Base-by-base conservation (phyloP, 2,113 vertebrate species). In the Larimichthys crocea region DNA sequence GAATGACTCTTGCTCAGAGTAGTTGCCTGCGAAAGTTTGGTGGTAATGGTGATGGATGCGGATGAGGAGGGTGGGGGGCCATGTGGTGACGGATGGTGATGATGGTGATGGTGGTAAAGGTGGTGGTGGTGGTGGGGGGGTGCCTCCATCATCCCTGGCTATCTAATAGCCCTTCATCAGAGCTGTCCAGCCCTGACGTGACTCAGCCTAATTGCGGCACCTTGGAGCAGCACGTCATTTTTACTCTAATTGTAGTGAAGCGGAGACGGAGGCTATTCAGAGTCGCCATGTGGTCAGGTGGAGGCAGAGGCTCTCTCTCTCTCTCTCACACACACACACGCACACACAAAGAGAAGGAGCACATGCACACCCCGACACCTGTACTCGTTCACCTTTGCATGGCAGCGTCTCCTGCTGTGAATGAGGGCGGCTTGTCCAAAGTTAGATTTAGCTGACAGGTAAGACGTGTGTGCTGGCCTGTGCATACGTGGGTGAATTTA, bases 161-260 rank as follows among this genome's bases (percentile, higher is more conserved):
- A 71, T 87, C 74, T 92, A 88, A 91, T 77, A 86, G 87, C 84
- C 86, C 80, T 87, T 86, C 87, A 90, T 89, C 83, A 87, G 76
- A 85, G 71, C 87, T 71, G 64, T 80, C 87, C 85, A 57, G 56
- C 50, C 2, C 66, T 81, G 87, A 89, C 78, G 82, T 84, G 84
- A 86, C 86, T 90, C 89, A 74, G 80, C 74, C 83, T 92, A 92
- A 92, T 92, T 91, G 91, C 82, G 53, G 84, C 17, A 69, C 91
- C 91, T 91, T 80, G 53, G 79, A 92, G 86, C 88, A 60, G 82
- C 56, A 66, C 80, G 64, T 73, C 61, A 79, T 86, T 89, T 90
- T 86, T 68, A 42, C 82, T 86, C 72, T 91, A 89, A 92, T 91
- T 92, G 87, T 80, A 59, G 83, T 65, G 65, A 74, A 70, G 88